A percentile compares a stretch with the other conserved stretches of the same genome.
phyloP scores from a whole-genome alignment of 2,113 vertebrate genomes.

The Anas platyrhynchos region DNA sequence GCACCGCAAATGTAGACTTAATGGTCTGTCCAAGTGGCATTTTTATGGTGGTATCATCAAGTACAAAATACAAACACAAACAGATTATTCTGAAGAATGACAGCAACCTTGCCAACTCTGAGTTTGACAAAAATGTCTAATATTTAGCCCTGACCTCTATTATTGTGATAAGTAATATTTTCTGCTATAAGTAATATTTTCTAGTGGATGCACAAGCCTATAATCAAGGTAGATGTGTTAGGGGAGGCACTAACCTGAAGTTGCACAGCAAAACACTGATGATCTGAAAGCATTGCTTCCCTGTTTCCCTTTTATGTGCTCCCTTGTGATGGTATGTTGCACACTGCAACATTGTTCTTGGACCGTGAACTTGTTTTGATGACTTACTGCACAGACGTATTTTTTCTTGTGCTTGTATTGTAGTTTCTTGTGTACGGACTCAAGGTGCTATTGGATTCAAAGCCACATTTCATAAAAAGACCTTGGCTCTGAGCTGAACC shows the following conservation, averaged over 20 bases:
- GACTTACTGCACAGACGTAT: not conserved
- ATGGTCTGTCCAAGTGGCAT: not conserved
- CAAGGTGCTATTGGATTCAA: not conserved
- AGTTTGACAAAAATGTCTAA: not conserved
- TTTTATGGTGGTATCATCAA: not conserved
- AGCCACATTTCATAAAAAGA: not conserved
- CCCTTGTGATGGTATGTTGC: not conserved
- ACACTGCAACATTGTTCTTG: accelerated
- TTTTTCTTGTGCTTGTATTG: not conserved
- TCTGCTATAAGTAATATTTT: not conserved
- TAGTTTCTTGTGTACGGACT: not conserved
- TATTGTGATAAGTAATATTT: not conserved
- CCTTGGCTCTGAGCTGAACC: not conserved
- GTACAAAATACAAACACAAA: not conserved
- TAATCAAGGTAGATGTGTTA: accelerated
- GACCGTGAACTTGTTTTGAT: not conserved
- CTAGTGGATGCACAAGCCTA: not conserved
- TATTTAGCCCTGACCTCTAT: not conserved
- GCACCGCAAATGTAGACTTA: not conserved
- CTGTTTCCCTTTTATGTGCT: accelerated
- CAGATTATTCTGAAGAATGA: not conserved
- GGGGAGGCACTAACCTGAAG: not conserved
- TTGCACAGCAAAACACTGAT: not conserved
- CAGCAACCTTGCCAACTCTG: not conserved
- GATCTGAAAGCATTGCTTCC: not conserved